phyloP scores from a whole-genome alignment of 92 coral and sea anemone genomes.

The Bergia puertoricense region DNA sequence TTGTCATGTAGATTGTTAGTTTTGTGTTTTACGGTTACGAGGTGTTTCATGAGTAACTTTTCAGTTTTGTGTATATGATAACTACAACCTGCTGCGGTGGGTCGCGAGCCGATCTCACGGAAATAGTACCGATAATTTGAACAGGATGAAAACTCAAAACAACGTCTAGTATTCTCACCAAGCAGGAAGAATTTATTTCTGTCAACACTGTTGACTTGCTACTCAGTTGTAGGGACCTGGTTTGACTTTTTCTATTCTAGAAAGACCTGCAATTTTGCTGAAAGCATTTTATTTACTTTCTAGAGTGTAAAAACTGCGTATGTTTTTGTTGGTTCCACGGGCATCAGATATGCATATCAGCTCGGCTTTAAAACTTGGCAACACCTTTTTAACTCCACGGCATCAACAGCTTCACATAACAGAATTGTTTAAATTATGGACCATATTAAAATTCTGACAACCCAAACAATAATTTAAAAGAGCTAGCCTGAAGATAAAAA shows the following conservation, averaged over 20 bases:
- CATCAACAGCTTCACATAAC: not conserved
- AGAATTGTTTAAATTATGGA: not conserved
- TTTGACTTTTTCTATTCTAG: not conserved
- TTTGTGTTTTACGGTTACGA: not conserved
- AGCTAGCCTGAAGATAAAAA: not conserved
- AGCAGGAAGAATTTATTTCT: not conserved
- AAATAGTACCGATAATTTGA: not conserved
- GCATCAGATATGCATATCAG: not conserved
- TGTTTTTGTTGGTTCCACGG: not conserved
- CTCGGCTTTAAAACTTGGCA: not conserved
- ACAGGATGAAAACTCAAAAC: not conserved
- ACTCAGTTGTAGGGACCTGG: not conserved
- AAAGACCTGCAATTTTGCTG: not conserved
- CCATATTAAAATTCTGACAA: not conserved
- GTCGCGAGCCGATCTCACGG: not conserved
- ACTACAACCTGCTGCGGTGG: constrained; percentile 19
- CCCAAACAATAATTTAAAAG: not conserved
- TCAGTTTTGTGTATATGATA: not conserved
- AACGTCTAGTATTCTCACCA: not conserved
- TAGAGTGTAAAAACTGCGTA: not conserved
- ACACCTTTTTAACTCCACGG: not conserved
- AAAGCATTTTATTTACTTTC: not conserved
- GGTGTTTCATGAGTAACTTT: not conserved
- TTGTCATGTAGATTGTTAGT: not conserved
- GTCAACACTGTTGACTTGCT: constrained; percentile 2